phyloP scores from a whole-genome alignment of 2,888 invertebrate species.

The Philereme vetulata region DNA sequence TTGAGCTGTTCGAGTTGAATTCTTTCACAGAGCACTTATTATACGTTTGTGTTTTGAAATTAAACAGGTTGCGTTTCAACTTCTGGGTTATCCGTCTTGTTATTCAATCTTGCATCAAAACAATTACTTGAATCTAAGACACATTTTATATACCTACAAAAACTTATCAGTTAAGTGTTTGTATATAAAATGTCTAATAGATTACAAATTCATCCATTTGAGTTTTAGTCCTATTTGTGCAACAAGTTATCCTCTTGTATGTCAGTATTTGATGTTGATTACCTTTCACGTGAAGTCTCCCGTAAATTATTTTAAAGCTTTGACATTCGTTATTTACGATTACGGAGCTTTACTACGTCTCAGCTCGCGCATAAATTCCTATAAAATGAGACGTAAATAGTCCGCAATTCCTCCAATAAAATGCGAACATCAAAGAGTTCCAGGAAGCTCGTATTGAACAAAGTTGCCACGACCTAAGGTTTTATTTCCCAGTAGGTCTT shows the following conservation, averaged over 20 bases:
- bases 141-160: no score
- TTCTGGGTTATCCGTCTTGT: conserved; percentile 5
- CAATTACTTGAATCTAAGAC: no score
- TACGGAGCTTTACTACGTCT: conserved; percentile 54
- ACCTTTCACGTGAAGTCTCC: conserved; percentile 59
- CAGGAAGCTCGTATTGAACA: conserved; percentile 58
- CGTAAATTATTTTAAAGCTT: conserved; percentile 60
- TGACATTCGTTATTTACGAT: conserved; percentile 67
- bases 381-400: conserved; percentile 69
- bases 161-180: no score
- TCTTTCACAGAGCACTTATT: conserved; percentile 23
- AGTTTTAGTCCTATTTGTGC: conserved; percentile 20
- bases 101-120: neutral
- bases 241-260: conserved; percentile 35
- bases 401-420: conserved; percentile 61
- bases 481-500: conserved; percentile 18
- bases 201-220: conserved; percentile 9
- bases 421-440: conserved; percentile 70
- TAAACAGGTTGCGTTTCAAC: conserved; percentile 12
- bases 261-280: conserved; percentile 48
- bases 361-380: conserved; percentile 62
- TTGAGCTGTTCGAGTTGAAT: conserved; percentile 31
- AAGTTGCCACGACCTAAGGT: conserved; percentile 43
- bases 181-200: neutral
- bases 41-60: conserved; percentile 23